A percentile compares a stretch with the other conserved stretches of the same genome.
These are phyloP conservation scores for Erebia epiphron DNA, from an alignment of 2,888 invertebrate genomes.

Conservation along the genomic window DNA sequence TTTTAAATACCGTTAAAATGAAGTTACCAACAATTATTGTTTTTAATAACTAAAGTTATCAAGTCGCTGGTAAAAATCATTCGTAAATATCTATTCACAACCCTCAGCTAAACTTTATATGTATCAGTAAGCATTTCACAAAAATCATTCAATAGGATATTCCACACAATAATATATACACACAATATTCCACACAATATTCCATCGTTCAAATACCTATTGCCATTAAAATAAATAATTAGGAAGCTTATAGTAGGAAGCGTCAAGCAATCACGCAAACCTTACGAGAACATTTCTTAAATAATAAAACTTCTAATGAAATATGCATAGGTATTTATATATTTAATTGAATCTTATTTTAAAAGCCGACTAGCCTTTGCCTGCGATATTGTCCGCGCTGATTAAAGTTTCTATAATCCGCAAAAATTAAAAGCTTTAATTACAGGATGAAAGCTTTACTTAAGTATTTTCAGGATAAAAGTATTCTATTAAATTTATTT, in stretches of 20 bases:
- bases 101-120: slow-evolving; percentile 1
- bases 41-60: background rate
- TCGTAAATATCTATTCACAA: background rate
- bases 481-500: too few relatives aligned
- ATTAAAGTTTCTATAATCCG: too few relatives aligned
- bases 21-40: background rate
- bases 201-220: slow-evolving; percentile 15
- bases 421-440: too few relatives aligned
- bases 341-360: background rate
- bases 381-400: too few relatives aligned
- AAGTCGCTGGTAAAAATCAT: background rate
- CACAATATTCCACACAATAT: slow-evolving; percentile 23
- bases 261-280: slow-evolving; percentile 31
- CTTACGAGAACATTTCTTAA: slow-evolving; percentile 23
- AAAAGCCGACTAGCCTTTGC: too few relatives aligned
- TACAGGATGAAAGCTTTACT: too few relatives aligned
- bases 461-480: too few relatives aligned
- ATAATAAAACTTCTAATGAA: slow-evolving; percentile 25
- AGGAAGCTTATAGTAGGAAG: slow-evolving; percentile 23
- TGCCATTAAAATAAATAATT: slow-evolving; percentile 27
- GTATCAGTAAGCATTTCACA: slow-evolving; percentile 10
- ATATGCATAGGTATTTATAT: background rate
- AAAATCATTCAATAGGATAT: slow-evolving; percentile 20
- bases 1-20: too few relatives aligned
- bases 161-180: slow-evolving; percentile 18